phyloP scores from a whole-genome alignment of 2,888 invertebrate species.

The Heliconius erato region DNA sequence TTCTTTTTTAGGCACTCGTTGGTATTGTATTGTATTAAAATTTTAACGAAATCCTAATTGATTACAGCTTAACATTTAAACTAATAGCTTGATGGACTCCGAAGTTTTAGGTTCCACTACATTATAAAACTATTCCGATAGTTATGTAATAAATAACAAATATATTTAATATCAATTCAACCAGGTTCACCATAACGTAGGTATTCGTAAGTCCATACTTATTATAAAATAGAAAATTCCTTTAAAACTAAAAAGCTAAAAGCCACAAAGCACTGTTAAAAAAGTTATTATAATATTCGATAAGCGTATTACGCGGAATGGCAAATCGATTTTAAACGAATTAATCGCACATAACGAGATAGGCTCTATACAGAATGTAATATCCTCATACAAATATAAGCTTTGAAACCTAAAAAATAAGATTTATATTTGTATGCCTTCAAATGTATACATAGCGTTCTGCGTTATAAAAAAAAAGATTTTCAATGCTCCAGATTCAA shows the following conservation, averaged over 20 bases:
- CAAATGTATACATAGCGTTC: background rate
- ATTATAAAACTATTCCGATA: too few species aligned
- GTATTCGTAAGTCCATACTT: background rate
- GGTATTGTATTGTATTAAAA: too few species aligned
- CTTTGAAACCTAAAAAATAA: background rate
- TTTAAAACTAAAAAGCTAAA: background rate
- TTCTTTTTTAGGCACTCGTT: too few species aligned
- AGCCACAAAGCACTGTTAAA: conserved; percentile 5
- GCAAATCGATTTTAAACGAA: conserved; percentile 48
- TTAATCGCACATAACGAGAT: conserved; percentile 48
- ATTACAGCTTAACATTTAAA: too few species aligned
- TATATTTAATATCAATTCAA: background rate
- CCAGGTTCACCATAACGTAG: too few species aligned
- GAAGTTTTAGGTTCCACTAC: too few species aligned
- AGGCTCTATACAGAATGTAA: conserved; percentile 12
- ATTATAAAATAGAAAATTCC: background rate
- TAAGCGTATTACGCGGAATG: conserved; percentile 48
- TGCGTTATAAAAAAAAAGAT: conserved; percentile 6
- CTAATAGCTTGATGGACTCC: too few species aligned
- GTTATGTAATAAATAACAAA: background rate
- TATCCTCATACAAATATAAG: background rate
- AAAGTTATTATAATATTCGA: conserved; percentile 46
- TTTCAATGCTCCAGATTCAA: conserved; percentile 12
- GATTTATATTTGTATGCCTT: background rate
- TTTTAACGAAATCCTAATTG: too few species aligned